Base-by-base conservation (phyloP, 1,140 invertebrate species). In the Stenopsyche tienmushanensis region DNA sequence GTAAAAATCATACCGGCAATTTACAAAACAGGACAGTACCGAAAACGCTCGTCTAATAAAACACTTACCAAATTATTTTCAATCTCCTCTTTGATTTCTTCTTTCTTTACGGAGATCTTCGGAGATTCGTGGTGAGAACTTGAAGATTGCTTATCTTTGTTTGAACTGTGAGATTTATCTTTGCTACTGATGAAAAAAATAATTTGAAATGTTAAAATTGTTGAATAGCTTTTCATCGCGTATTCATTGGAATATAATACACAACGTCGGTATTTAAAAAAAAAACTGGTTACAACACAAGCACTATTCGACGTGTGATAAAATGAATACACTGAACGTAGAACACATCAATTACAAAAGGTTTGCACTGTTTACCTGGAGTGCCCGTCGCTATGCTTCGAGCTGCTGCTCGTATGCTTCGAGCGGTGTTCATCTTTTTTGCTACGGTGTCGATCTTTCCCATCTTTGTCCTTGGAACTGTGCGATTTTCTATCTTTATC, bases 361-460 rank as follows among this genome's bases (percentile, higher is more conserved):
- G 58, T 52, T n/a, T 34, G 21, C 13, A 62, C 42, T 55, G 52
- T 58, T 18, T 47, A 57, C 52, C 44, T 47, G 20, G 63, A 53
- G 15, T 64, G 66, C 44, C 74, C 76, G 42, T 75, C 72, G 60
- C 70, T 72, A 41, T 72, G 71, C 54, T 65, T 72, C 62, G 67
- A 71, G 72, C 75, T 60, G 73, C 73, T 72, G 73, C 73, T 72
- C 73, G 78, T 79, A 50, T 71, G 73, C 62, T 73, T 72, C 53
- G 72, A 72, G 49, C 69, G 78, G 68, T 85, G 81, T 70, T 82
- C 84, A 20, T 86, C 84, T 59, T 79, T 78, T 42, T 78, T 75
- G 72, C 76, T 66, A 7, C 67, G 67, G 52, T 73, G 76, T 67
- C 72, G 83, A 69, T 71, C 77, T 72, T 75, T 83, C 72, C 13